Evolutionary conservation across 53 echinoderm and acorn worm genomes (phyloP).

Genomic region (Holothuria scabra): DNA sequence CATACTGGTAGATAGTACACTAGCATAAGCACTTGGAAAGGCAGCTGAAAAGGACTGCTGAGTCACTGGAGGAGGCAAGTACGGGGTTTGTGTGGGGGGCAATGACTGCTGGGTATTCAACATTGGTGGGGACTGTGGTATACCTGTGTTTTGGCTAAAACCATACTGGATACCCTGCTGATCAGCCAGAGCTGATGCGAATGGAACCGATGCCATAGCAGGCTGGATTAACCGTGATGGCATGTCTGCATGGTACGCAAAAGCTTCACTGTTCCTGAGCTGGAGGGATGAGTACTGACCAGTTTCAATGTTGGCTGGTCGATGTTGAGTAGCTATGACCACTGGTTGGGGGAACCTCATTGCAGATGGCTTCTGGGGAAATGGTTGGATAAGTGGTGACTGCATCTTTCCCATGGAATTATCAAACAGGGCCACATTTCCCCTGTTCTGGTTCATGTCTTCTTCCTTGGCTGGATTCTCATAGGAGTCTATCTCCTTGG

Average conservation of each 20-base stretch:
- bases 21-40: constrained; percentile 23
- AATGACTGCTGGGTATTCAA: constrained; percentile 64
- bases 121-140: constrained; percentile 63
- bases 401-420: neutral
- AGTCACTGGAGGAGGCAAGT: constrained; percentile 22
- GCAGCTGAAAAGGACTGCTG: constrained; percentile 47
- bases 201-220: constrained; percentile 40
- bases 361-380: constrained; percentile 43
- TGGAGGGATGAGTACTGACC: constrained; percentile 52
- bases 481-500: constrained; percentile 28
- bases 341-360: constrained; percentile 46
- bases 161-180: constrained; percentile 63
- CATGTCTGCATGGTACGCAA: constrained; percentile 50
- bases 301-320: neutral
- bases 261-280: constrained; percentile 25
- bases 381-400: constrained; percentile 34
- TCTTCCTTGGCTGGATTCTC: constrained; percentile 28
- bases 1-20: constrained; percentile 42
- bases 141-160: constrained; percentile 51
- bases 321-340: constrained; percentile 47
- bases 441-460: neutral
- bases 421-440: neutral
- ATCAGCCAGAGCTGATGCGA: constrained; percentile 55
- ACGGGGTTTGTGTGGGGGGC: constrained; percentile 46
- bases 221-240: constrained; percentile 62